Evolutionary conservation across 2,797 vertebrate genomes (phyloP).

Genomic region (Thunnus albacares): DNA sequence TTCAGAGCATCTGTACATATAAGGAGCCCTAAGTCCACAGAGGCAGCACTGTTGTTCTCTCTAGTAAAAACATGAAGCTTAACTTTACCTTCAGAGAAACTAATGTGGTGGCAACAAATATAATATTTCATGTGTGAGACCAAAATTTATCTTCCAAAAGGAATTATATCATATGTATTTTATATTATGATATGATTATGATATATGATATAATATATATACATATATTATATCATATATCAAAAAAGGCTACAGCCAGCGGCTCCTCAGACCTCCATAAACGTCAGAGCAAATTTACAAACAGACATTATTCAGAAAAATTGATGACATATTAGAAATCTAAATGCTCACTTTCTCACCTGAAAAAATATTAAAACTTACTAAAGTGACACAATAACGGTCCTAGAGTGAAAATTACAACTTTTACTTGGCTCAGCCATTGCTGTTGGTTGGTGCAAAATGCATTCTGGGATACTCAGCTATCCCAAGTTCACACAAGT

Average conservation of each 20-base stretch:
- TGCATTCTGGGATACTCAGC: no score
- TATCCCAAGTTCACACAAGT: not conserved
- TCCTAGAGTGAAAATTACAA: no score
- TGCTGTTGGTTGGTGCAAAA: no score
- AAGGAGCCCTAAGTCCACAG: no score
- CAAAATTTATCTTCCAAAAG: not conserved
- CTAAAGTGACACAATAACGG: no score
- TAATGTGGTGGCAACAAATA: not conserved
- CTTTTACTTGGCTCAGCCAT: no score
- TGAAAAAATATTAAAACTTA: not conserved
- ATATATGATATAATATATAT: no score
- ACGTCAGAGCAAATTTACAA: not conserved
- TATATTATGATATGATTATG: no score
- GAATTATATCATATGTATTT: not conserved
- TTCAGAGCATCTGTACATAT: not conserved
- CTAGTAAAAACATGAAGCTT: constrained; percentile 4
- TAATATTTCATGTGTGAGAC: not conserved
- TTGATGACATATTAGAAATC: no score
- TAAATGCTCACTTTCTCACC: no score
- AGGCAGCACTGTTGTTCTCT: not conserved
- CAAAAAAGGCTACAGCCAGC: not conserved
- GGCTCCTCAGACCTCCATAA: not conserved
- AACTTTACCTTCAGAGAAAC: not conserved
- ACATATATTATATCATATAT: not conserved
- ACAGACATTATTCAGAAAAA: not conserved